These are phyloP conservation scores for Pyrochroa serraticornis DNA, from an alignment of 2,888 invertebrate genomes.

Conservation along the genomic window DNA sequence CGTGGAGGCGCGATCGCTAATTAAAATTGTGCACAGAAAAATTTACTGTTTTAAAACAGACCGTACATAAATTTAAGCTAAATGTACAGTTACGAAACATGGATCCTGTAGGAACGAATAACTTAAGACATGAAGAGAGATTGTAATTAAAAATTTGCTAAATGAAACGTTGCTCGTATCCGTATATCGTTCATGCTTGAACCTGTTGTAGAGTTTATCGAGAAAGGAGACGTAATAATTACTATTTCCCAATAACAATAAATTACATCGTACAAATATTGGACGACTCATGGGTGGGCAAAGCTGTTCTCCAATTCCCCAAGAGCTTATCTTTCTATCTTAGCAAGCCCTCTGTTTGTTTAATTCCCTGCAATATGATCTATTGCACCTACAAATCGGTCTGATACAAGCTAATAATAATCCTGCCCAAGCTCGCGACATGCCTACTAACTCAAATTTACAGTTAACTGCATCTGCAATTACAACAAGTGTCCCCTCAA, in stretches of 20 bases:
- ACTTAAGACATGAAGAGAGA: slow-evolving; percentile 4
- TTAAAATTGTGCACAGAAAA: slow-evolving; percentile 1
- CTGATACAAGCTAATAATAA: not conserved
- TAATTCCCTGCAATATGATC: slow-evolving; percentile 47
- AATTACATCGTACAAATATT: slow-evolving; percentile 51
- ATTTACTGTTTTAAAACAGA: not conserved
- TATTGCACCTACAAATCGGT: slow-evolving; percentile 37
- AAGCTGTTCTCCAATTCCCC: slow-evolving; percentile 52
- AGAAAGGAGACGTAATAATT: slow-evolving; percentile 52
- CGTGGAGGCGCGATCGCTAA: not conserved
- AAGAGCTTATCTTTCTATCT: slow-evolving; percentile 49
- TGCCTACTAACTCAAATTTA: too few relatives aligned
- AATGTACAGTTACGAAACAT: slow-evolving; percentile 1
- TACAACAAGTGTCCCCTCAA: too few relatives aligned
- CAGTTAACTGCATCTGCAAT: too few relatives aligned
- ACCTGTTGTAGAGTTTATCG: slow-evolving; percentile 30
- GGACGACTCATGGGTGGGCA: slow-evolving; percentile 55
- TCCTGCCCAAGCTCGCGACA: too few relatives aligned
- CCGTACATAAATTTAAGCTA: not conserved
- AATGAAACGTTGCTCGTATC: slow-evolving; percentile 30
- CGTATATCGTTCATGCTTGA: slow-evolving; percentile 29
- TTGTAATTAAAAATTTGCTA: slow-evolving; percentile 37
- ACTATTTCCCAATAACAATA: slow-evolving; percentile 54
- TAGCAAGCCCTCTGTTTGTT: slow-evolving; percentile 53
- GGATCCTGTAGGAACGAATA: not conserved